phyloP scores from a whole-genome alignment of 2,888 invertebrate species.

The Parnassius smintheus region DNA sequence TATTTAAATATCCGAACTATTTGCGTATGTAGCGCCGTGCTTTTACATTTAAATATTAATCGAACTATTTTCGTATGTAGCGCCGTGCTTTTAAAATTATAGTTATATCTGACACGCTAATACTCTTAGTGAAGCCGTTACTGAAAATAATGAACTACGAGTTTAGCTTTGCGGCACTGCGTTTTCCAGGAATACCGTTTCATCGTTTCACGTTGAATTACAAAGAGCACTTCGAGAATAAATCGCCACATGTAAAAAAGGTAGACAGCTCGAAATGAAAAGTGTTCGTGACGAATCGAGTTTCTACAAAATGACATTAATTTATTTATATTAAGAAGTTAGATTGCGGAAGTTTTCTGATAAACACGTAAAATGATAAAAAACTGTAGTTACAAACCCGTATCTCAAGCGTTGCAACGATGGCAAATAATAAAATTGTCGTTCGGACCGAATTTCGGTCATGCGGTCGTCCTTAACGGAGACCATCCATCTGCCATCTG shows the following conservation, averaged over 20 bases:
- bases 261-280: slow-evolving; percentile 16
- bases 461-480: no score
- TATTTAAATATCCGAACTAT: background rate
- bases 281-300: slow-evolving; percentile 3
- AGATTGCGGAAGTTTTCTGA: no score
- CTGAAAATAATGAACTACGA: background rate
- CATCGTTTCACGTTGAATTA: background rate
- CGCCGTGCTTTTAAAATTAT: background rate
- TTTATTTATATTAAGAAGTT: background rate
- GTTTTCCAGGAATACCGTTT: background rate
- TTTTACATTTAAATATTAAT: no score
- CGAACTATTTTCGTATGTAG: background rate
- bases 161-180: slow-evolving; percentile 1
- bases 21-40: background rate
- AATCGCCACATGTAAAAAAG: slow-evolving; percentile 15
- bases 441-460: no score
- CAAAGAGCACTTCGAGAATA: slow-evolving; percentile 1
- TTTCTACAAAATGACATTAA: background rate
- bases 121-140: background rate
- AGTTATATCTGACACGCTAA: background rate
- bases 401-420: no score
- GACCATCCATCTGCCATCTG: no score
- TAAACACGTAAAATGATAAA: no score
- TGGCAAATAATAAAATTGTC: no score
- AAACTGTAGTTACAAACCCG: no score